These are phyloP conservation scores for Oikopleura vanhoeffeni DNA, from an alignment of 23 tunicate genomes.

Conservation along the genomic window DNA sequence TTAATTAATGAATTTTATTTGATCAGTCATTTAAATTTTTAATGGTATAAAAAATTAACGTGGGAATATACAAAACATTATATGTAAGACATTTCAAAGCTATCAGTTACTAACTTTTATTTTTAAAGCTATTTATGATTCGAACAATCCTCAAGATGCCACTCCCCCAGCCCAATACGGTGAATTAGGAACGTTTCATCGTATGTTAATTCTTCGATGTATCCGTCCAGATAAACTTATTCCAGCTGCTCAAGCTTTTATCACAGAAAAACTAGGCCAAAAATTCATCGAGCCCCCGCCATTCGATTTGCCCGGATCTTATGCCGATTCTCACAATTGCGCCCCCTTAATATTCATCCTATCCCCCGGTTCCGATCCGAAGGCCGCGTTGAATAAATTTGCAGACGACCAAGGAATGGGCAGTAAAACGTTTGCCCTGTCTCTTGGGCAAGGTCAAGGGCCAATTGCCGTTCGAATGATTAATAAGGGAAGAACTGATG, in stretches of 20 bases:
- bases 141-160: constrained; percentile 67
- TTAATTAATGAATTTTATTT: no score
- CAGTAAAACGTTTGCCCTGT: constrained; percentile 50
- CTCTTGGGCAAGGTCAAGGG: constrained; percentile 97
- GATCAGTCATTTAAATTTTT: no score
- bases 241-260: constrained; percentile 66
- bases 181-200: constrained; percentile 32
- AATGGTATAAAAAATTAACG: no score
- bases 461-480: constrained; percentile 95
- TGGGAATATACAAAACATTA: no score
- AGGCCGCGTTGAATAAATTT: constrained; percentile 75
- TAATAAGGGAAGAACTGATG: constrained; percentile 64
- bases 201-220: constrained; percentile 80
- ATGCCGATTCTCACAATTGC: constrained; percentile 46
- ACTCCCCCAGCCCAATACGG: constrained; percentile 69
- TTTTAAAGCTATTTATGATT: no score
- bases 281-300: constrained; percentile 96
- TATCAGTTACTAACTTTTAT: no score
- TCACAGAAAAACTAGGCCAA: constrained; percentile 54
- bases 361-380: constrained; percentile 95
- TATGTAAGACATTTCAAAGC: no score
- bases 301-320: constrained; percentile 79
- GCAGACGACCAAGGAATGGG: constrained; percentile 88
- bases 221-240: constrained; percentile 82
- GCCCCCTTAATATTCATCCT: constrained; percentile 82